A percentile compares a stretch with the other conserved stretches of the same genome.
These are phyloP conservation scores for Lepisosteus osseus DNA, from an alignment of 2,113 vertebrate genomes.

Conservation along the genomic window DNA sequence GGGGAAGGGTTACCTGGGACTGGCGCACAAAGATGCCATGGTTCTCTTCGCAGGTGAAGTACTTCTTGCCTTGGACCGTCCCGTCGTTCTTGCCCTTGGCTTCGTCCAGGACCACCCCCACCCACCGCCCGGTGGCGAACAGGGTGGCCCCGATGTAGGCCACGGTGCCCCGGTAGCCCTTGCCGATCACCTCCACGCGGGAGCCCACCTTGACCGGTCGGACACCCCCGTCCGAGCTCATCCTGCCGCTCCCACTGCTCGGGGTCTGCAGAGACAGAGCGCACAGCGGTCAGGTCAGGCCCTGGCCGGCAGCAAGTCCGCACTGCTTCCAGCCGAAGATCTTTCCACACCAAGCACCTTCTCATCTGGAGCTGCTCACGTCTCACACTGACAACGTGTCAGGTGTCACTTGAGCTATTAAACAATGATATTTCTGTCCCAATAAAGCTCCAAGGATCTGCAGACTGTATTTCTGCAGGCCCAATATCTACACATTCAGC, in stretches of 20 bases:
- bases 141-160: conserved; percentile 91
- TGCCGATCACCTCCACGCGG: conserved; percentile 92
- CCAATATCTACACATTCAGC: no score
- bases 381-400: no score
- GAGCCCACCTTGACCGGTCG: conserved; percentile 86
- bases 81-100: conserved; percentile 95
- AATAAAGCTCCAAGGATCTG: no score
- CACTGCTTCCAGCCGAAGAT: no score
- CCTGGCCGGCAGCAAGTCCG: no score
- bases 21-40: conserved; percentile 96
- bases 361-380: no score
- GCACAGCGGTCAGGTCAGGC: background rate
- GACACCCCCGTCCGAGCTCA: conserved; percentile 79
- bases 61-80: conserved; percentile 89
- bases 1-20: conserved; percentile 74
- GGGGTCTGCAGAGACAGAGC: conserved; percentile 62
- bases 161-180: conserved; percentile 88
- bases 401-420: no score
- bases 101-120: conserved; percentile 93
- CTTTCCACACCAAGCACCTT: no score
- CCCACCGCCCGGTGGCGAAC: conserved; percentile 95
- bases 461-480: no score
- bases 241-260: conserved; percentile 76
- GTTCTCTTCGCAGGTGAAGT: conserved; percentile 91
- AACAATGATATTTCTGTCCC: no score